Conservation (phyloP, 2,888 invertebrate species). For the Helleia helle region DNA sequence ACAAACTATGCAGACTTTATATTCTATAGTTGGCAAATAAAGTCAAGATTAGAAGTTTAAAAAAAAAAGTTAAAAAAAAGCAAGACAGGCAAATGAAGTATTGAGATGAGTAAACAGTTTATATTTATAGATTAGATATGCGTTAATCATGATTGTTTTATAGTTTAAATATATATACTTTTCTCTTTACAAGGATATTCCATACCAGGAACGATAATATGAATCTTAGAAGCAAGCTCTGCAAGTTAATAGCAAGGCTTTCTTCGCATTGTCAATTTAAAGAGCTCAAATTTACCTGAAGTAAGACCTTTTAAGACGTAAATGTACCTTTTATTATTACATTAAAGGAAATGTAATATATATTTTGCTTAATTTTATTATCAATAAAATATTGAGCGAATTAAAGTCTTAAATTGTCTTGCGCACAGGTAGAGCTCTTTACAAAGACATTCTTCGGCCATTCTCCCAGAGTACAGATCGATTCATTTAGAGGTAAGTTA, state of each 20-base stretch:
- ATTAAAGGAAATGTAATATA: too few species aligned
- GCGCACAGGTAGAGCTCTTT: slow-evolving; percentile 38
- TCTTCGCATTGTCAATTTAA: slow-evolving; percentile 29
- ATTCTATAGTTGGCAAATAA: not conserved
- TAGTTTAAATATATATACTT: too few species aligned
- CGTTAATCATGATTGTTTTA: too few species aligned
- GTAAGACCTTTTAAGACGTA: slow-evolving; percentile 34
- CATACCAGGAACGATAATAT: slow-evolving; percentile 11
- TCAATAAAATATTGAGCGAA: too few species aligned
- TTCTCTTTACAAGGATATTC: too few species aligned
- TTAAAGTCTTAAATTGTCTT: slow-evolving; percentile 55
- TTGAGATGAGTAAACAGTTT: too few species aligned
- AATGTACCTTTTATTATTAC: slow-evolving; percentile 7
- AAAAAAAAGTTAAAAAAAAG: too few species aligned
- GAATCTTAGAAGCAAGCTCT: slow-evolving; percentile 33
- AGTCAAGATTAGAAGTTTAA: too few species aligned
- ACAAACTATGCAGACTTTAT: too few species aligned
- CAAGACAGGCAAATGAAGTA: too few species aligned
- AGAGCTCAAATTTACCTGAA: slow-evolving; percentile 18
- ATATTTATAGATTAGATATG: too few species aligned
- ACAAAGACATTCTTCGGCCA: slow-evolving; percentile 31
- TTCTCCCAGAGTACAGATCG: slow-evolving; percentile 33
- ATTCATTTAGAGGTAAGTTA: slow-evolving; percentile 21
- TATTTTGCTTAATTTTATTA: too few species aligned
- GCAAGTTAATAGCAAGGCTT: slow-evolving; percentile 30